Base-by-base conservation (phyloP, 1,140 invertebrate genomes). In the Aphaenogaster floridana region DNA sequence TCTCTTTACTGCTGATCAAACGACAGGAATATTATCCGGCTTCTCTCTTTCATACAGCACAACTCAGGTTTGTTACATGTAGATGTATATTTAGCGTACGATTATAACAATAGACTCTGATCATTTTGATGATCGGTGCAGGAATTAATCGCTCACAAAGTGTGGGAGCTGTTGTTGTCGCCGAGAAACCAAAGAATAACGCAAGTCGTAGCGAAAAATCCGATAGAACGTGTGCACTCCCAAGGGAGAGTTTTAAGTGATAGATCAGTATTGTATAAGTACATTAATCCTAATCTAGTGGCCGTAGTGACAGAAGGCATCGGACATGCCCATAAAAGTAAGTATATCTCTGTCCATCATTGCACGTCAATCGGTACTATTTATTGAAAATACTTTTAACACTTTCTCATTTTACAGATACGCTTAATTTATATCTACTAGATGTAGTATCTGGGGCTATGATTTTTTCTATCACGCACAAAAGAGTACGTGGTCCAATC, bases 181-280 rank as follows among this genome's bases (percentile, higher is more conserved):
- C 96, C 97, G 3, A 95, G 96, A 72, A 96, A 96, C 59, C 97
- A 97, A 92, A 96, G 96, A 91, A 97, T 99, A 63, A 96, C 97
- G 39, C 96, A 97, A 50, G 96, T 98, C 21, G 96, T 97, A 66
- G 95, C 96, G 5, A 98, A 98, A 93, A 97, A 97, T 93, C 95
- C 97, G 13, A 95, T 96, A 88, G 99, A 99, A 96, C 97, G 97
- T 92, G 98, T 99, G 11, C 99, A 99, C 94, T 99, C 99, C 1
- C 98, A 99, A 94, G 99, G 99, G 42, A 97, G 98, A 91, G 99
- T 99, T 45, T 96, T 99, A 84, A 97, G 97, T 48, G 99, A 99
- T 96, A 96, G 99, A 91, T 98, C 98, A 93, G 99, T 99, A 59
- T 96, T 99, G 28, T 99, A 99, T 95, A 99, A 99, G 94, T 99